A percentile compares a stretch with the other conserved stretches of the same genome.
These are phyloP conservation scores for Serilophus lunatus DNA, from an alignment of 2,113 vertebrate genomes.

Conservation along the genomic window DNA sequence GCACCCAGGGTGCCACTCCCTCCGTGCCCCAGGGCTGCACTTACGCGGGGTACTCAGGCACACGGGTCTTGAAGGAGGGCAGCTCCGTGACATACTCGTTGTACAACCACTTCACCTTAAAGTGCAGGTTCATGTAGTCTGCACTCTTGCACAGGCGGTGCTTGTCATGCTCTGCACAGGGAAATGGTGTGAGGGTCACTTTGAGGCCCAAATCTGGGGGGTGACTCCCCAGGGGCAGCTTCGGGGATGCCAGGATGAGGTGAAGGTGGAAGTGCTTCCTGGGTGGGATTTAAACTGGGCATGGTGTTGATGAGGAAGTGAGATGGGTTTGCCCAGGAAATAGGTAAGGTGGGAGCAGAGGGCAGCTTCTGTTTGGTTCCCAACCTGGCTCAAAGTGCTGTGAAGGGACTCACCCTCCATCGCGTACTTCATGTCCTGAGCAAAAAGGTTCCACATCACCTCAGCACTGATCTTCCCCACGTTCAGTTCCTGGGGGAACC, in stretches of 20 bases:
- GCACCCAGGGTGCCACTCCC: background rate
- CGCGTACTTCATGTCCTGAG: slow-evolving; percentile 99
- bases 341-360: background rate
- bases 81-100: slow-evolving; percentile 97
- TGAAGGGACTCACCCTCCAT: slow-evolving; percentile 88
- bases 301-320: background rate
- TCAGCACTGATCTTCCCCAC: slow-evolving; percentile 98
- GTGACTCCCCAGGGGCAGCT: background rate
- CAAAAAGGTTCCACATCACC: slow-evolving; percentile 99
- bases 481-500: slow-evolving; percentile 93
- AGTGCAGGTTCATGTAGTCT: slow-evolving; percentile 99
- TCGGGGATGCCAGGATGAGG: rapidly evolving
- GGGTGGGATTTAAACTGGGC: background rate
- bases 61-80: slow-evolving; percentile 91
- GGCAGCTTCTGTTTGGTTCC: background rate
- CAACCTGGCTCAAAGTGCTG: rapidly evolving
- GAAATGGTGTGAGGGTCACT: background rate
- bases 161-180: slow-evolving; percentile 87
- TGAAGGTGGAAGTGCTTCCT: background rate
- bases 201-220: background rate
- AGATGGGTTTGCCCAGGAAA: background rate
- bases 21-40: slow-evolving; percentile 20
- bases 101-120: slow-evolving; percentile 99
- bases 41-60: slow-evolving; percentile 97
- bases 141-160: slow-evolving; percentile 97